Evolutionary conservation across 2,797 vertebrate species (phyloP), one percentile per base, ranked within the genome.

Genomic region (Channa striata): DNA sequence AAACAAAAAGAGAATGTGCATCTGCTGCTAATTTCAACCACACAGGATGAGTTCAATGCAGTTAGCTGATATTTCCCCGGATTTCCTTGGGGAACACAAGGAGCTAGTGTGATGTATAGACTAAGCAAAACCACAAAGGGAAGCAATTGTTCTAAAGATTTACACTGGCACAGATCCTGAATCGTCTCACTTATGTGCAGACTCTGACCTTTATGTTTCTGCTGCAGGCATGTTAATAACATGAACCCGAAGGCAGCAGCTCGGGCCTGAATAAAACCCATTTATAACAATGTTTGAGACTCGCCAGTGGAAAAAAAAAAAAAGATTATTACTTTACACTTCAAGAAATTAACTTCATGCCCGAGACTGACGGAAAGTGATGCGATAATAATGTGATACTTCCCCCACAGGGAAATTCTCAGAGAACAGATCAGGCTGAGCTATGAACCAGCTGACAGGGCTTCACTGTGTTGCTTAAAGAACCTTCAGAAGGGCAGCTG

Each of bases 21-120:
- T 85, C 81, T 81, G 77, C 77, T 74, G 83, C 74, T 68, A 82
- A 78, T 84, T 85, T 81, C 66, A 62, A 75, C 68, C 72, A 68
- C 72, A 78, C 66, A 59, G 68, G 78, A 75, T 56, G 62, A 70
- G 76, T 51, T 78, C 72, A 83, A 77, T 48, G 59, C 53, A 61
- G 62, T 76, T 49, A 66, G 59, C 46, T 74, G 67, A 83, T 76
- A 78, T 77, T 82, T 81, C 53, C 67, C 62, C 40, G 46, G 2
- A 51, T 57, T 57, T 80, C 81, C 69, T 36, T 2, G 4, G 70
- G 76, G 78, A 83, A 61, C 49, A 46, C 44, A 72, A 59, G 40
- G 19, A 81, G 68, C 61, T 63, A n/a, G 60, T 78, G 47, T 81
- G 68, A 85, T 72, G 76, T 68, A 76, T 65, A 56, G 76, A 72